Conservation (phyloP, 2,113 vertebrate genomes). For the Elgaria multicarinata region DNA sequence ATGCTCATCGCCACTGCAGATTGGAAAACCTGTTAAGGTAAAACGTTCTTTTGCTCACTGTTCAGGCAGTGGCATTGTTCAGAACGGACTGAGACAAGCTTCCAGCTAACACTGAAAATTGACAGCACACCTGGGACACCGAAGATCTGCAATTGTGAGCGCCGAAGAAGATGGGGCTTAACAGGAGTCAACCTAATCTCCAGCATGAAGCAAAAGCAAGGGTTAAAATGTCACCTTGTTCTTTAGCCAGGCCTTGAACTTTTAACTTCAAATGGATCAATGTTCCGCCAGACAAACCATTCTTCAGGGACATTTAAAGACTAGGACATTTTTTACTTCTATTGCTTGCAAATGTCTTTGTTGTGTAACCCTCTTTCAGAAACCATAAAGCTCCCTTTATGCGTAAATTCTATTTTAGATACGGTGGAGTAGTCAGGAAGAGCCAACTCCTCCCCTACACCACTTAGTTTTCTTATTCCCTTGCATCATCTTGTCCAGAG, state of each 20-base stretch:
- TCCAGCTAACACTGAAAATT: slow-evolving; percentile 49
- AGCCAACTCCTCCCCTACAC: no score
- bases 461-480: neutral
- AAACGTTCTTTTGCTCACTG: slow-evolving; percentile 54
- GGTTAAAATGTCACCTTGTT: slow-evolving; percentile 42
- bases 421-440: neutral
- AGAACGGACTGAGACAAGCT: slow-evolving; percentile 42
- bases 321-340: neutral
- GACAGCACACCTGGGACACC: slow-evolving; percentile 52
- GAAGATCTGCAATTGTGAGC: slow-evolving; percentile 60
- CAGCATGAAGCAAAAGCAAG: slow-evolving; percentile 48
- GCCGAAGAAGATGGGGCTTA: slow-evolving; percentile 9
- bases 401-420: slow-evolving; percentile 16
- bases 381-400: neutral
- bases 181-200: slow-evolving; percentile 41
- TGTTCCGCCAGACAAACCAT: slow-evolving; percentile 15
- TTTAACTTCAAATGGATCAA: slow-evolving; percentile 22
- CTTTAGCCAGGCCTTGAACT: slow-evolving; percentile 49
- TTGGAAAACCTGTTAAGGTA: slow-evolving; percentile 50
- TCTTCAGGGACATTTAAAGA: neutral
- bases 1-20: slow-evolving; percentile 57
- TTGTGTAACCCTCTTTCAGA: slow-evolving; percentile 2
- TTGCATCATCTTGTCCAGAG: neutral
- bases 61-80: slow-evolving; percentile 60
- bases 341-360: slow-evolving; percentile 10